phyloP scores from a whole-genome alignment of 2,888 invertebrate species.

The Diarsia brunnea region DNA sequence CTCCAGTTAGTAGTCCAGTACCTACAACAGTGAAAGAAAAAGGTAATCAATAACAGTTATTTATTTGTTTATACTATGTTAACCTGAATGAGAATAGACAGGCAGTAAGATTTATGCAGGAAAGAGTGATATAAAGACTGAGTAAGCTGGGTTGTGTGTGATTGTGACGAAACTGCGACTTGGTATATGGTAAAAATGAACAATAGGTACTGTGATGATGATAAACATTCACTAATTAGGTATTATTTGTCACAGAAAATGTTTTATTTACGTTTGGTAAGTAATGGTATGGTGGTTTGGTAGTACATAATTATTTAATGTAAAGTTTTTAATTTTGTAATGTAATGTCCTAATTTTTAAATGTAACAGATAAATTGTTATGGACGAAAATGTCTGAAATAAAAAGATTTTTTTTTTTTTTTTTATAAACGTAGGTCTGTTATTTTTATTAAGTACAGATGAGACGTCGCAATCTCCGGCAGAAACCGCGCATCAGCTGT shows the following conservation, averaged over 20 bases:
- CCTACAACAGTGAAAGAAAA: conserved; percentile 1
- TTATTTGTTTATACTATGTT: too few relatives aligned
- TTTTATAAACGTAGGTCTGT: too few relatives aligned
- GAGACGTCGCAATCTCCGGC: too few relatives aligned
- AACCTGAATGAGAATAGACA: neutral
- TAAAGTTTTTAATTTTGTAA: too few relatives aligned
- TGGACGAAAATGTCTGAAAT: too few relatives aligned
- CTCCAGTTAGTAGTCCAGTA: neutral
- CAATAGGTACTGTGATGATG: neutral
- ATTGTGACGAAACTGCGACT: neutral
- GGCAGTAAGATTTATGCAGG: neutral
- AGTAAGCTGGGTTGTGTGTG: neutral
- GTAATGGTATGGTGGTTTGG: too few relatives aligned
- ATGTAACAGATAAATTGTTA: too few relatives aligned
- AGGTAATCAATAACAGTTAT: neutral
- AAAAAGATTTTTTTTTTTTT: too few relatives aligned
- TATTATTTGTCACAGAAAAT: neutral
- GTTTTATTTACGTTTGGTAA: neutral
- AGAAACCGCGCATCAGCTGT: too few relatives aligned
- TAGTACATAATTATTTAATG: too few relatives aligned
- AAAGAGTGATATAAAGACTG: neutral
- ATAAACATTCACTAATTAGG: neutral
- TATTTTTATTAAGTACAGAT: too few relatives aligned
- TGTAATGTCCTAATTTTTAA: too few relatives aligned
- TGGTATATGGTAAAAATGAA: neutral